Base-by-base conservation (phyloP, 2,888 invertebrate species). In the Flexamia atlantica region DNA sequence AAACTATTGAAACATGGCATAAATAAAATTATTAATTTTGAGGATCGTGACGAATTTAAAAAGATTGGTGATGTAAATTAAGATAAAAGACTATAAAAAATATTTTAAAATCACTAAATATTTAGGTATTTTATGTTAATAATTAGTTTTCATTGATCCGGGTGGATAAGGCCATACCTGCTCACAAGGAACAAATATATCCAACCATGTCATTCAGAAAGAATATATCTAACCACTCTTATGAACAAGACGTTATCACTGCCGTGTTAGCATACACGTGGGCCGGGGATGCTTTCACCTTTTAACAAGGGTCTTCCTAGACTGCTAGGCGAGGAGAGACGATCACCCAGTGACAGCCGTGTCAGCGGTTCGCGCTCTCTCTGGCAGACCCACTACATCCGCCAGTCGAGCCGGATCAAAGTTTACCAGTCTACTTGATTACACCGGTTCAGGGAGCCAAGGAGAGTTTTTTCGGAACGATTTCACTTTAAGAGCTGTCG, bases 361-460 rank as follows among this genome's bases (percentile, higher is more conserved):
- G 46, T 46, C 46, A 46, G 46, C 46, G 12, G 46, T 46, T 46
- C 87, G 85, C 83, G 25, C 46, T 28, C 30, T 64, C 28, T 64
- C 17, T 28, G 25, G 2, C 28, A 28, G 64, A 64, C 14, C 64
- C 30, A 64, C 64, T 64, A 28, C 28, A 64, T 28, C 64, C 28
- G 9, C 64, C 64, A 4, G 12, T 53, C n/a, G 9, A 9, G 28
- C 30, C 14, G 64, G 64, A 64, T 64, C 5, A 17, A 9, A 28
- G 64, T 28, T 2, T 30, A 64, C 64, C 53, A 53, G 23, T 23
- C 20, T 12, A 57, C 64, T 28, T 64, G 64, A 28, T 64, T 64
- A n/a, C 64, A 1, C 57, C 23, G 2, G 57, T 57, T n/a, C 57
- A 23, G 3, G 23, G 57, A 20, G 4, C 20, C 23, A 23, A 64